These are phyloP conservation scores for Drosophila biarmipes DNA, from an alignment of 1,140 invertebrate species.

Conservation along the genomic window DNA sequence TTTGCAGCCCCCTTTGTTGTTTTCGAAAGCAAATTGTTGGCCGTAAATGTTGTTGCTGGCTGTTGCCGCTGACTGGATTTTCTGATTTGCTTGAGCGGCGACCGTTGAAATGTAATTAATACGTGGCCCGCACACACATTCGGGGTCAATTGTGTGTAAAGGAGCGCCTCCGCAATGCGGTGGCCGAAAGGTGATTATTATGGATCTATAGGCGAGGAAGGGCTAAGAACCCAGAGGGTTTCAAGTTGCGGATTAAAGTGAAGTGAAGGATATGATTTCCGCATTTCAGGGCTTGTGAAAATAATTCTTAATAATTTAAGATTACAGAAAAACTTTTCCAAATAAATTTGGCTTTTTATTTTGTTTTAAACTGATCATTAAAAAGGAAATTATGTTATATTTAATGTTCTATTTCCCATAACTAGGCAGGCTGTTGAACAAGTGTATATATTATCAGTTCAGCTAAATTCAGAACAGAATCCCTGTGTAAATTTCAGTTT, in stretches of 20 bases:
- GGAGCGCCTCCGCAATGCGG: constrained; percentile 36
- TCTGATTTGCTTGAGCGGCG: constrained; percentile 61
- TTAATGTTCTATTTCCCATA: background rate
- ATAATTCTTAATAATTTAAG: background rate
- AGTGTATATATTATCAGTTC: background rate
- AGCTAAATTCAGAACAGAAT: background rate
- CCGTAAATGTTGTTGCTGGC: constrained; percentile 32
- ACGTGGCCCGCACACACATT: constrained; percentile 30
- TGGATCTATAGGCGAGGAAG: constrained; percentile 4
- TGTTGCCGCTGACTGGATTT: constrained; percentile 65
- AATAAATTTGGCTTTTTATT: too few species aligned
- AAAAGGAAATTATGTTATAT: background rate
- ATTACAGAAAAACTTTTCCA: too few species aligned
- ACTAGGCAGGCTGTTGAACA: background rate
- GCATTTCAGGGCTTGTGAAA: too few species aligned
- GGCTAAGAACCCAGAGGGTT: background rate
- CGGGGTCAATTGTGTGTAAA: constrained; percentile 54
- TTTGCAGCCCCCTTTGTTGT: constrained; percentile 48
- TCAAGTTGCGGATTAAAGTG: background rate
- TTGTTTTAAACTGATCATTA: too few species aligned
- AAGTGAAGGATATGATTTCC: background rate
- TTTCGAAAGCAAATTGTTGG: constrained; percentile 46
- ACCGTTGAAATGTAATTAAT: constrained; percentile 77
- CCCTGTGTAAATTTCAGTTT: background rate
- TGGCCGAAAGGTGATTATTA: constrained; percentile 31